These are phyloP conservation scores for Listronotus bonariensis DNA, from an alignment of 1,140 invertebrate species.

Conservation along the genomic window DNA sequence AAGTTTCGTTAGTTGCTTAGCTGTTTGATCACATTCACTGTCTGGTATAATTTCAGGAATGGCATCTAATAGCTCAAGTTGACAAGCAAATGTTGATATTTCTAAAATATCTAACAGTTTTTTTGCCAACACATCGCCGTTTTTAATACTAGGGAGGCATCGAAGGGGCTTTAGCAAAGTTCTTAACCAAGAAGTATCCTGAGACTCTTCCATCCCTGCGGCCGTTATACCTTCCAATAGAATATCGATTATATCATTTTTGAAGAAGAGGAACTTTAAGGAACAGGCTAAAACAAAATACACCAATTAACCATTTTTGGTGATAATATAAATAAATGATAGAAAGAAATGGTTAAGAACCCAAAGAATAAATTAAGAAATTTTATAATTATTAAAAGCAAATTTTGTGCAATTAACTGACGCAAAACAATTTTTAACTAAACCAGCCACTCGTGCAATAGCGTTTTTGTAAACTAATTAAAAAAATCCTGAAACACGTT, in stretches of 20 bases:
- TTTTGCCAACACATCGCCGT: conserved; percentile 36
- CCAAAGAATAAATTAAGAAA: too few relatives aligned
- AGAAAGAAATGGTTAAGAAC: too few relatives aligned
- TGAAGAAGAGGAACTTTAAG: conserved; percentile 56
- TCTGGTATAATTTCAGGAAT: conserved; percentile 52
- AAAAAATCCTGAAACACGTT: too few relatives aligned
- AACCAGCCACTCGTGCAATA: too few relatives aligned
- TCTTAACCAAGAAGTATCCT: conserved; percentile 42
- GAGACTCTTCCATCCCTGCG: conserved; percentile 29
- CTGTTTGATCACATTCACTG: conserved; percentile 42
- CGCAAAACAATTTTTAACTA: too few relatives aligned
- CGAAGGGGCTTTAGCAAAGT: conserved; percentile 45
- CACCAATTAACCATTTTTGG: background rate
- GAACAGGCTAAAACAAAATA: conserved; percentile 50
- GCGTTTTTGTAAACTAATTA: too few relatives aligned
- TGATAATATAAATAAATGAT: too few relatives aligned
- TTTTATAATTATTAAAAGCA: too few relatives aligned
- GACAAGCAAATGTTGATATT: conserved; percentile 42
- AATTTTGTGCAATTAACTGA: too few relatives aligned
- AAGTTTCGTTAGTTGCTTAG: conserved; percentile 44
- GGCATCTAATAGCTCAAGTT: conserved; percentile 51
- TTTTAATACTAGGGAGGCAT: conserved; percentile 48
- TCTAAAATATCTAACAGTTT: conserved; percentile 51
- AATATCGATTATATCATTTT: conserved; percentile 54
- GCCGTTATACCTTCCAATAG: conserved; percentile 54